Base-by-base conservation (phyloP, 2,888 invertebrate genomes). In the Trichacis sp. region DNA sequence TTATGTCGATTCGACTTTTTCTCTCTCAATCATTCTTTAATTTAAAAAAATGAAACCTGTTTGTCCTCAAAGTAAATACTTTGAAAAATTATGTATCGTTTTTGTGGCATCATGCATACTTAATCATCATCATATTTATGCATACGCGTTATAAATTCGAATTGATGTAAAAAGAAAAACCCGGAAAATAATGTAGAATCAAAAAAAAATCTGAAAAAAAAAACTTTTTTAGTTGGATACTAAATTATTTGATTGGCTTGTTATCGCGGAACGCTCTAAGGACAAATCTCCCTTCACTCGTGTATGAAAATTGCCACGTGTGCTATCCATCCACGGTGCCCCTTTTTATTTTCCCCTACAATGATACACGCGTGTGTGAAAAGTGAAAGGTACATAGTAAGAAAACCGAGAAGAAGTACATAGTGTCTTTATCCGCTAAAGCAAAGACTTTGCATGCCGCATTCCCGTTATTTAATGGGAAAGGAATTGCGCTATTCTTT, bases 321-420 rank as follows among this genome's bases (percentile, higher is more conserved):
- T 66, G 58, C 45, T 54, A 54, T 64, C 64, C 56, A 61, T 62
- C 61, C n/a, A 33, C 33, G n/a, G 33, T 64, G 65, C 51, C 67
- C 53, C 59, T 68, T 73, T 64, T 75, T 71, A 66, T 64, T 73
- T 74, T 65, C 60, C 70, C 70, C 46, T 62, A 63, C 68, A 70
- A 45, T 47, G 40, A 8, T 24, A 46, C 61, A 69, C 71, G 70
- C 71, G 74, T 74, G 74, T 68, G 61, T 62, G 62, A 67, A 68
- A 75, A 77, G 77, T 77, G 77, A 77, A 77, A 77, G 77, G 77
- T 70, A 71, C 68, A 64, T 29, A 30, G 43, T 40, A 40, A 36
- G 47, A 53, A 42, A 24, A 36, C 45, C 38, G 19, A 43, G 50
- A 50, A 50, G 48, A 48, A 30, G 48, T 48, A 48, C 54, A 61